Conservation (phyloP, 2,797 vertebrate species). For the Brotula barbata region DNA sequence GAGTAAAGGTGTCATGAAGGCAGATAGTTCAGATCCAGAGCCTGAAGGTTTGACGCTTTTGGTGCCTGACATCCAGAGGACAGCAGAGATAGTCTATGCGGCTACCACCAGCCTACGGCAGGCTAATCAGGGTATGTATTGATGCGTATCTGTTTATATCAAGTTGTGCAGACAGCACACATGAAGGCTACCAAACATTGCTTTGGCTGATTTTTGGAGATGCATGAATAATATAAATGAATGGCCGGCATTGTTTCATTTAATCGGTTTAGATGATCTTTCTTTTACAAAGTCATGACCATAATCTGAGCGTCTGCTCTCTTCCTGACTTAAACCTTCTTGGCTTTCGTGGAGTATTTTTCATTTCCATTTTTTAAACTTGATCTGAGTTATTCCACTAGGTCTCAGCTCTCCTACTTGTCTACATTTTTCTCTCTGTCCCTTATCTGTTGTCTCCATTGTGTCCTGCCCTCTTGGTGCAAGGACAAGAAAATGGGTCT, state of each 20-base stretch:
- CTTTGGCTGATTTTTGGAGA: no score
- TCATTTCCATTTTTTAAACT: slow-evolving; percentile 3
- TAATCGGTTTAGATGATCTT: background rate
- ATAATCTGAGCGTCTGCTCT: no score
- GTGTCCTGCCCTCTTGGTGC: slow-evolving; percentile 24
- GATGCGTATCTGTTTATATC: background rate
- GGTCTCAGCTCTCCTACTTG: slow-evolving; percentile 1
- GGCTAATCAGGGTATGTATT: slow-evolving; percentile 88
- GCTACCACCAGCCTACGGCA: slow-evolving; percentile 94
- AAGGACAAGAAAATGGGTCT: slow-evolving; percentile 51
- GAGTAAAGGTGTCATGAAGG: slow-evolving; percentile 91
- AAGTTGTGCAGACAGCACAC: background rate
- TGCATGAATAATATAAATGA: no score
- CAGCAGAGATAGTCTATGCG: slow-evolving; percentile 92
- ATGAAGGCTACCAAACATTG: background rate
- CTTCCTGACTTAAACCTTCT: background rate
- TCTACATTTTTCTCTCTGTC: slow-evolving; percentile 10
- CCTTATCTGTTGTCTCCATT: slow-evolving; percentile 22
- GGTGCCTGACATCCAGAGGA: slow-evolving; percentile 98
- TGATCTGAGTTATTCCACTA: slow-evolving; percentile 27
- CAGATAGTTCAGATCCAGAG: slow-evolving; percentile 91
- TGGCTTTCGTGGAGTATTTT: background rate
- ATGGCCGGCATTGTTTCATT: background rate
- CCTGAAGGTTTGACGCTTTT: slow-evolving; percentile 94
- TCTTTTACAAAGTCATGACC: background rate